These are phyloP conservation scores for Drosophila quadrilineata DNA, from an alignment of 1,140 invertebrate species.

Conservation along the genomic window DNA sequence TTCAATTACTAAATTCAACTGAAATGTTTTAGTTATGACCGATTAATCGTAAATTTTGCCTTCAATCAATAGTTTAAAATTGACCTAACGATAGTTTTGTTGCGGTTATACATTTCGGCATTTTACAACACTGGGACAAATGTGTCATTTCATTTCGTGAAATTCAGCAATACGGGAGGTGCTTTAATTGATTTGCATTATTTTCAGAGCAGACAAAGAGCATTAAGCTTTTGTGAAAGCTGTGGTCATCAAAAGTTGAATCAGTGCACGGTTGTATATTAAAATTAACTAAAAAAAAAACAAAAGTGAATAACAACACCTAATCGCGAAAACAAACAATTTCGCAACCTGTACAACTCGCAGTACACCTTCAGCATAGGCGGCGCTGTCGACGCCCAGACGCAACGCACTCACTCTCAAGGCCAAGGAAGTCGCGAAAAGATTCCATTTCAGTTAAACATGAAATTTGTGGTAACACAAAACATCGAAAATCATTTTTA, in stretches of 20 bases:
- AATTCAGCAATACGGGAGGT: slow-evolving; percentile 32
- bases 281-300: slow-evolving; percentile 1
- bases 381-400: slow-evolving; percentile 35
- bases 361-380: slow-evolving; percentile 14
- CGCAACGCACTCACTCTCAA: slow-evolving; percentile 31
- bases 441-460: slow-evolving; percentile 75
- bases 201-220: slow-evolving; percentile 25
- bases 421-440: slow-evolving; percentile 47
- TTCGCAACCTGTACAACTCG: slow-evolving; percentile 31
- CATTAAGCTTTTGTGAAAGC: slow-evolving; percentile 38
- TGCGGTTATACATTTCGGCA: too few species aligned
- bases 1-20: too few species aligned
- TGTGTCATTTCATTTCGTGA: slow-evolving; percentile 47
- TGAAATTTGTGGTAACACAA: slow-evolving; percentile 80
- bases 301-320: neutral
- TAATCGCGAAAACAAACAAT: slow-evolving; percentile 14
- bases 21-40: too few species aligned
- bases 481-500: slow-evolving; percentile 64
- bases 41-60: too few species aligned
- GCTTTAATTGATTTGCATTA: slow-evolving; percentile 46
- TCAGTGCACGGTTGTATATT: slow-evolving; percentile 15
- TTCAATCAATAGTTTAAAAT: too few species aligned
- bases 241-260: slow-evolving; percentile 20
- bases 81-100: too few species aligned
- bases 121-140: slow-evolving; percentile 17